A percentile compares a stretch with the other conserved stretches of the same genome.
Evolutionary conservation across 2,797 vertebrate genomes (phyloP).

Genomic region (Sebastes nivosus): DNA sequence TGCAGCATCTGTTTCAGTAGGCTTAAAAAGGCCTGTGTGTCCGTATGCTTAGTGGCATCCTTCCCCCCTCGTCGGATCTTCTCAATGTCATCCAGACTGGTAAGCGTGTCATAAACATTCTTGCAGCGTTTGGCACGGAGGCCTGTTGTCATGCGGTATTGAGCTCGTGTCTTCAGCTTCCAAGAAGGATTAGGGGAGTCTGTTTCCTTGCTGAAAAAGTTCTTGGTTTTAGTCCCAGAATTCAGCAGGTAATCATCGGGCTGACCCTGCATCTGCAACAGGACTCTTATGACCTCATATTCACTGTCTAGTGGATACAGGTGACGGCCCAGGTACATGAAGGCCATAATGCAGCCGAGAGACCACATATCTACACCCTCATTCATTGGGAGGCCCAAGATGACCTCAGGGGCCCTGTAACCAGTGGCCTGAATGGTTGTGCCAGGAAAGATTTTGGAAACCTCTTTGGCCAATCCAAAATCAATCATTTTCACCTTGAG

Average conservation of each 20-base stretch:
- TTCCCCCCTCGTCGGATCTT: neutral
- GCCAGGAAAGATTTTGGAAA: neutral
- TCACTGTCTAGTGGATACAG: neutral
- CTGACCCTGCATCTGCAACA: neutral
- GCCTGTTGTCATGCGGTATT: neutral
- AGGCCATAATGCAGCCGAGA: constrained; percentile 23
- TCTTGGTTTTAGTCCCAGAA: fast-evolving
- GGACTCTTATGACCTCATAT: neutral
- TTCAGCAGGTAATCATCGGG: neutral
- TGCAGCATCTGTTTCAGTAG: neutral
- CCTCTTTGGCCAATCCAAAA: neutral
- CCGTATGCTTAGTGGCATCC: neutral
- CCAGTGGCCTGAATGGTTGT: neutral
- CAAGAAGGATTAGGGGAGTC: neutral
- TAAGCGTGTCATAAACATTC: neutral
- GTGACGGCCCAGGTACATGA: neutral
- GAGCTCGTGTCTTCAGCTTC: neutral
- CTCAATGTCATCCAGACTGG: neutral
- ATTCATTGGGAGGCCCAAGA: constrained; percentile 18
- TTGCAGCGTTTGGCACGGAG: neutral
- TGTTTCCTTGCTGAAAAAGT: neutral
- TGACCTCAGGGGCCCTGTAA: neutral
- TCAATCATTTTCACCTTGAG: neutral
- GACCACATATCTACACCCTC: constrained; percentile 38
- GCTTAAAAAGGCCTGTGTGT: neutral